Evolutionary conservation across 1,140 invertebrate genomes (phyloP), one percentile per base, ranked within the genome.

Genomic region (Oryzaephilus surinamensis): DNA sequence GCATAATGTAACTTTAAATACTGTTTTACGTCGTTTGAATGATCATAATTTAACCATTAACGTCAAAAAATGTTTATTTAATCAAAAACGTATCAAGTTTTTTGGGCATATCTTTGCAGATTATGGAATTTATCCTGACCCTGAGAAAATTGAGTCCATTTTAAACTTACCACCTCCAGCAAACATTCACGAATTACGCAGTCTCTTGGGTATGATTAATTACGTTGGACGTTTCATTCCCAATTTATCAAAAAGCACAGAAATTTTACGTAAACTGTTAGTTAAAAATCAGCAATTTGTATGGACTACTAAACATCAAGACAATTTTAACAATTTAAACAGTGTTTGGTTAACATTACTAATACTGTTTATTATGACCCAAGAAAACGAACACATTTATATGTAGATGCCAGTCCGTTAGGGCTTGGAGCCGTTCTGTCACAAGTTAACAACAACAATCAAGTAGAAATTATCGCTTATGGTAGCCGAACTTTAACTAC

Each of bases 401-500:
- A 27, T 21, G 39, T 41, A 19, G 32, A 34, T 34, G 39, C 32
- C 17, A 26, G 32, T 16, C 39, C 32, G 13, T 16, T 10, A 18
- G 39, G 32, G 12, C 7, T 34, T 10, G 39, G 31, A 27, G 39
- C 32, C 2, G 28, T 41, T 1, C n/a, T 33, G 15, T 41, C 39
- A 1, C 39, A 41, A 41, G 21, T 27, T 27, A 2, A 12, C 7
- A 17, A 38, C 14, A 20, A 38, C 6, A 10, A n/a, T n/a, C n/a
- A 15, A 7, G 11, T 21, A n/a, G 24, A 14, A 35, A 41, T 41
- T 11, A 32, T 43, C 2, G 26, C 41, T 11, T 43, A 37, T 52
- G 66, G 59, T 0, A 73, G 69, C 12, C 47, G 63, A 23, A 59
- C 64, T 3, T 46, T 76, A 10, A 62, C 51, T 12, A 17, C 30